Base-by-base conservation (phyloP, 1,140 invertebrate species). In the Drosophila littoralis region DNA sequence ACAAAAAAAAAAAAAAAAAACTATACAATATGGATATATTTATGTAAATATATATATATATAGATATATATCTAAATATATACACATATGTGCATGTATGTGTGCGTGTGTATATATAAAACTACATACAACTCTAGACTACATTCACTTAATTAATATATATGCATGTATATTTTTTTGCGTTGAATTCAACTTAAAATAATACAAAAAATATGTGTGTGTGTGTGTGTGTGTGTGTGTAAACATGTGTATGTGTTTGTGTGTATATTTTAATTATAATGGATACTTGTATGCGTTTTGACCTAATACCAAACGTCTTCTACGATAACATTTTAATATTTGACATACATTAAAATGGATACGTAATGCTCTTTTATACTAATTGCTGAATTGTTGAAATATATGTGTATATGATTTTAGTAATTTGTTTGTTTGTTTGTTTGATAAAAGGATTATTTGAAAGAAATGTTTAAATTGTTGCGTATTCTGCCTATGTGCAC, bases 61-160 rank as follows among this genome's bases (percentile, higher is more conserved):
- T 50, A 38, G 36, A 57, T 33, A 22, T 46, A 40, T 7, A 10
- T 51, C 8, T 36, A n/a, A 57, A 35, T 3, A 13, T 52, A 13
- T 64, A 33, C 32, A 36, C 22, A 55, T 40, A 32, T 42, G 32
- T 57, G 67, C 38, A 22, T 57, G 52, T 46, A 9, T 73, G 6
- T 73, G 58, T 63, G 58, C 13, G 55, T 52, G 32, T 69, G 17
- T 72, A 45, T 66, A 55, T 77, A 67, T 73, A 77, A 73, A 73
- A 59, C 63, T 79, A 79, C 63, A 82, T 78, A 85, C 75, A 86
- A 69, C 70, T 86, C 81, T 55, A 54, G 54, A 60, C 64, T 86
- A 79, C 70, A 60, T 75, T 63, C 38, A 59, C 78, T 90, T 90
- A 90, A 75, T 57, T 59, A 55, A 72, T 61, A 70, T 59, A 63